Base-by-base conservation (phyloP, 2,888 invertebrate species). In the Prosopocoilus inquinatus region DNA sequence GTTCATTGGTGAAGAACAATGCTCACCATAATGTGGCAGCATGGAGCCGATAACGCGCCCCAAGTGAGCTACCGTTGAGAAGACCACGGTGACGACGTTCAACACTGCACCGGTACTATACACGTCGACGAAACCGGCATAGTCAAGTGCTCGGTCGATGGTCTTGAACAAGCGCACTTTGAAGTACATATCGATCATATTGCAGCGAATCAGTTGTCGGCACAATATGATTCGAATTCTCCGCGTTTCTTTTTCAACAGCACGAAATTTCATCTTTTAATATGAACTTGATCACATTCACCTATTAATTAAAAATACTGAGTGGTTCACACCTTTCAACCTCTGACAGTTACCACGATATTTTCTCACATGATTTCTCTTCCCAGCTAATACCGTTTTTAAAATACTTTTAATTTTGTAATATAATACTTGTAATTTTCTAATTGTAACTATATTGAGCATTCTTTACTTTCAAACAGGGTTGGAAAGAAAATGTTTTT, bases 1-100 rank as follows among this genome's bases (percentile, higher is more conserved):
- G 20, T 28, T n/a, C n/a, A 5, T 28, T 5, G 20, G 20, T 28
- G 20, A 28, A 28, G 20, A 46, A 50, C 15, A 38, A 49, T 54
- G 61, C 65, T 69, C 67, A 69, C 69, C 72, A 74, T 73, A 66
- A 66, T 70, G 64, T 69, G 73, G 70, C 73, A 74, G 70, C 74
- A 74, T 74, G 73, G 70, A 70, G 71, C 71, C 72, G 66, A 67
- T 70, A 71, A 66, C 43, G 70, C 69, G 70, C 70, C 70, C 67
- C 69, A 62, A 63, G 50, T 55, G 61, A 63, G 64, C 64, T 59
- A 61, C 61, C 53, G 58, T 57, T 35, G 59, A 54, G 53, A 58
- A 55, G 58, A 54, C 56, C 57, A 59, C 58, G 55, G 56, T 56
- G 15, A 45, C 20, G 20, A 45, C 50, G 53, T 48, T 53, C 53